Base-by-base conservation (phyloP, 2,888 invertebrate species). In the Mesorhabditis spiculigera region DNA sequence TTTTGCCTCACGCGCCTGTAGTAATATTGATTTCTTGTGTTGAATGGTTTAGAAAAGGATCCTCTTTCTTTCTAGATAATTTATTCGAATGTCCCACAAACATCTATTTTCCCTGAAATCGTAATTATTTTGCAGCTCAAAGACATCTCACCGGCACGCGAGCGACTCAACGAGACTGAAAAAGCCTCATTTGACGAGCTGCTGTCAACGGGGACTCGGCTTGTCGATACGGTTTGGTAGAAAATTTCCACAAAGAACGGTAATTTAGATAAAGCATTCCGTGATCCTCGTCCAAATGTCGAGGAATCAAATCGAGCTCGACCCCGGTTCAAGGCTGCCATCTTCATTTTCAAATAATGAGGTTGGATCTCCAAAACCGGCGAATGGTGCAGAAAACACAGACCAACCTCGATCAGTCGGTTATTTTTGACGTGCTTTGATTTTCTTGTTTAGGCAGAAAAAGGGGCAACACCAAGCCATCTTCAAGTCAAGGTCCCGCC, bases 141-240 rank as follows among this genome's bases (percentile, higher is more conserved):
- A 64, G 73, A 74, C 43, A 43, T 78, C 44, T 76, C 77, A 69
- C 65, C 68, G 5, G 13, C 65, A 0, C 66, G 73, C 16, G 76
- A 75, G 50, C 73, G 71, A 44, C 68, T 58, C 8, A 63, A 43
- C 44, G 70, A 68, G 42, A 68, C 67, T 16, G 69, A 74, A 44
- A 65, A 70, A 13, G 73, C 71, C 61, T 75, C 68, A 1, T 61
- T 79, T 41, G 77, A 77, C 63, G 72, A 69, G 8, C 50, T 79
- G 45, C 71, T 80, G 28, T 72, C 71, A 6, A 73, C 76, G 6
- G 74, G 73, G 65, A 73, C 71, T 91, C 72, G 74, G 75, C 93
- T 96, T 92, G 90, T 97, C 87, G 95, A 97, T 89, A 93, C 95
- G 84, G 93, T 97, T n/a, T n/a, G n/a, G 61, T 58, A n/a, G n/a